Evolutionary conservation across 2,797 vertebrate species (phyloP), one percentile per base, ranked within the genome.

Genomic region (Thaleichthys pacificus): DNA sequence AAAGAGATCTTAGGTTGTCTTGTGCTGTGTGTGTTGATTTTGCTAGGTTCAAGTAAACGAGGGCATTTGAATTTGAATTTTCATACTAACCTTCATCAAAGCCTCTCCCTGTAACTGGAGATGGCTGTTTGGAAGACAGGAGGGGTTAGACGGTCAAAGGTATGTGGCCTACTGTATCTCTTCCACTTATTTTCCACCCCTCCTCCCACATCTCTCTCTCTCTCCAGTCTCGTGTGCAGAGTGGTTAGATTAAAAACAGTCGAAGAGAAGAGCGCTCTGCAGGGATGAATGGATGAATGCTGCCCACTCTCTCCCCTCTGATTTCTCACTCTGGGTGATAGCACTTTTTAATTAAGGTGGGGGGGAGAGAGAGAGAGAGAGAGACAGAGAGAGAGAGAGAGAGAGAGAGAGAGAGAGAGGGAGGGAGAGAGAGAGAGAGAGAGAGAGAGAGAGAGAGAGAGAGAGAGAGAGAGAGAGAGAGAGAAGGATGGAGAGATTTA

Each of bases 271-370:
- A 74, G 80, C 86, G 79, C 66, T 72, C 72, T 82, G 83, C 76
- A 70, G 75, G 85, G 84, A 87, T 90, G 89, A 91, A 90, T 90
- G 91, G 86, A 90, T 89, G 85, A 81, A 84, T 60, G 80, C 85
- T 61, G 86, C 85, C 84, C 85, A 78, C 82, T 84, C 78, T 84
- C 82, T 24, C 24, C 60, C 24, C 80, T 81, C 85, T 85, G 82
- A 86, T 91, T 91, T 87, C 83, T 87, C 86, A 88, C 87, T 88
- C 84, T 79, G 84, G 88, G 87, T 86, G 89, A 92, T 89, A 90
- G 89, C 89, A 84, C 89, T 91, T 93, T 93, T 93, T 92, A 93
- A 93, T 92, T 92, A 93, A 91, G 89, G 90, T 89, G 88, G 78
- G 82, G 82, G 74, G 47, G 76, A 72, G 71, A 62, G 30, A 32